Evolutionary conservation across 2,113 vertebrate genomes (phyloP).

Genomic region (Megaleporinus macrocephalus): DNA sequence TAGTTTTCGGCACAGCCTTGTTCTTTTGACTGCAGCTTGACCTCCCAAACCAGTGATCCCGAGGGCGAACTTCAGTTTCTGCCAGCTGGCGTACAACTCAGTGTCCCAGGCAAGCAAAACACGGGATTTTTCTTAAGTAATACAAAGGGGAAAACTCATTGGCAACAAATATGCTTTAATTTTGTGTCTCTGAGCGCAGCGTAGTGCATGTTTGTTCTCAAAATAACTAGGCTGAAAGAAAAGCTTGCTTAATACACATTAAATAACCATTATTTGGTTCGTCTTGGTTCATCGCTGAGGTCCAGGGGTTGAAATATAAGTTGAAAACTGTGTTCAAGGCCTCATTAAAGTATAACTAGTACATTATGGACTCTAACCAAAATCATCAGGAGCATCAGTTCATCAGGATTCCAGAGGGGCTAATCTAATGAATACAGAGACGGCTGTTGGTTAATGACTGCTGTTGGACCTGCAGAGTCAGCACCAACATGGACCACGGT

Average conservation of each 20-base stretch:
- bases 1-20: slow-evolving; percentile 2
- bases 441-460: slow-evolving; percentile 52
- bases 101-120: background rate
- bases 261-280: background rate
- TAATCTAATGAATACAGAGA: background rate
- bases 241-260: background rate
- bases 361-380: background rate
- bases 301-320: background rate
- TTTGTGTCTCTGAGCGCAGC: background rate
- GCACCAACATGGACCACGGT: background rate
- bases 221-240: slow-evolving; percentile 11
- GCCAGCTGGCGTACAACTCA: slow-evolving; percentile 16
- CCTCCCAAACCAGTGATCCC: background rate
- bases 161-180: background rate
- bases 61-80: background rate
- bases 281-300: background rate
- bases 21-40: slow-evolving; percentile 4
- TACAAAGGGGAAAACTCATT: background rate
- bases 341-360: slow-evolving; percentile 14
- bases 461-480: slow-evolving; percentile 18
- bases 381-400: slow-evolving; percentile 5
- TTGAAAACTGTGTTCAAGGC: background rate
- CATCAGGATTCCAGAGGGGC: background rate
- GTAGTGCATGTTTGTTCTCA: background rate
- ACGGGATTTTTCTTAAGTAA: background rate